Percentiles rank a stretch among this genome's conserved stretches.
Conservation (phyloP, 2,113 vertebrate genomes). For the Orcinus orca region DNA sequence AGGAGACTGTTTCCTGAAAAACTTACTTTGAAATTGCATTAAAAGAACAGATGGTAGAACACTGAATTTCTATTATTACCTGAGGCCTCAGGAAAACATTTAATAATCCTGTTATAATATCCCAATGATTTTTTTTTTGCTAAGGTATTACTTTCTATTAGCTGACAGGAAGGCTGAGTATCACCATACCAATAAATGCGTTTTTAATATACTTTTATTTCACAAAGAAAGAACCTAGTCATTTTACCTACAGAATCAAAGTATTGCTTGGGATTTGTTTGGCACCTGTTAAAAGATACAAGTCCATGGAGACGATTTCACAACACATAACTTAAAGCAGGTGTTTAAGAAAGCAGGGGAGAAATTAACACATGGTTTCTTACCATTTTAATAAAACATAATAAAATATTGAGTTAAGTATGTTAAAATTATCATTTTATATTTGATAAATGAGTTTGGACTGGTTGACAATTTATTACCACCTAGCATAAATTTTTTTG, state of each 20-base stretch:
- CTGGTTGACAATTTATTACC: neutral
- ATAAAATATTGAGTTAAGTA: neutral
- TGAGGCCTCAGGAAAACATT: neutral
- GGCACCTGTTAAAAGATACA: constrained; percentile 27
- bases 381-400: neutral
- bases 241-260: constrained; percentile 28
- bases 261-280: neutral
- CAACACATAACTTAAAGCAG: neutral
- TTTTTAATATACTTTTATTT: constrained; percentile 37
- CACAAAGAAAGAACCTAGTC: neutral
- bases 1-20: neutral
- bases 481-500: neutral
- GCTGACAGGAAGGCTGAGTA: constrained; percentile 3
- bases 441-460: neutral
- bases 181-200: neutral
- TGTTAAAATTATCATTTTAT: constrained; percentile 12
- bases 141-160: constrained; percentile 27
- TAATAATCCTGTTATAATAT: neutral
- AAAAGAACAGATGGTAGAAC: neutral
- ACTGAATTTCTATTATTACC: neutral
- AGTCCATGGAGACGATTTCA: neutral
- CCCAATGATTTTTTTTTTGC: neutral
- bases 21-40: neutral
- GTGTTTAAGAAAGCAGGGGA: neutral
- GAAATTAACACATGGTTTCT: neutral